Conservation (phyloP, 2,797 vertebrate species). For the Rhadinocentrus ornatus region DNA sequence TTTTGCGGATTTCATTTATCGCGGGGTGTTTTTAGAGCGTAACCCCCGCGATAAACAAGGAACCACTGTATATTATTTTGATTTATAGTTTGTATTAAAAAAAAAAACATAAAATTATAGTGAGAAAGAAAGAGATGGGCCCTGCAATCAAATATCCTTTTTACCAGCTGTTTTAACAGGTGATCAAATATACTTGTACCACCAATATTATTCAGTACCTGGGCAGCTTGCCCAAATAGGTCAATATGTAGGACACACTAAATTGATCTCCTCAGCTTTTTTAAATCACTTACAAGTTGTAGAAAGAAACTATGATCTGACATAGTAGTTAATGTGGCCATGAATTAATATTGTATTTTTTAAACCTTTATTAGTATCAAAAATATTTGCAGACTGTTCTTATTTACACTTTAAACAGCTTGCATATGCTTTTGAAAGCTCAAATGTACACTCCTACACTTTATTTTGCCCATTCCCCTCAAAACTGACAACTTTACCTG, state of each 20-base stretch:
- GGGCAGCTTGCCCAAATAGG: neutral
- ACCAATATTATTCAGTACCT: too few species aligned
- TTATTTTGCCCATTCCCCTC: neutral
- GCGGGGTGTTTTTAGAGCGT: too few species aligned
- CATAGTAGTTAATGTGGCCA: neutral
- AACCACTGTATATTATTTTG: neutral
- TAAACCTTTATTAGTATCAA: neutral
- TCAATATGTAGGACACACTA: neutral
- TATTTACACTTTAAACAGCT: neutral
- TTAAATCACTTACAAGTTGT: too few species aligned
- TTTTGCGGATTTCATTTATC: too few species aligned
- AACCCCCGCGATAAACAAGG: too few species aligned
- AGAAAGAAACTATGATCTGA: neutral
- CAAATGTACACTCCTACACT: neutral
- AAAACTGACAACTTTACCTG: constrained; percentile 84
- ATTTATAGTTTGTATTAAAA: neutral
- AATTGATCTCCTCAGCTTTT: neutral
- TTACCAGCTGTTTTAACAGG: too few species aligned
- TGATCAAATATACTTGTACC: too few species aligned
- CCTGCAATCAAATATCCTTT: too few species aligned
- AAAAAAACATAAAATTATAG: neutral
- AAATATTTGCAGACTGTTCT: neutral
- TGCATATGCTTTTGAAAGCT: neutral
- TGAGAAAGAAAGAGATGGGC: too few species aligned
- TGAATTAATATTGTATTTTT: neutral